Conservation (phyloP, 92 coral and sea anemone genomes). For the Phenganax marumi region DNA sequence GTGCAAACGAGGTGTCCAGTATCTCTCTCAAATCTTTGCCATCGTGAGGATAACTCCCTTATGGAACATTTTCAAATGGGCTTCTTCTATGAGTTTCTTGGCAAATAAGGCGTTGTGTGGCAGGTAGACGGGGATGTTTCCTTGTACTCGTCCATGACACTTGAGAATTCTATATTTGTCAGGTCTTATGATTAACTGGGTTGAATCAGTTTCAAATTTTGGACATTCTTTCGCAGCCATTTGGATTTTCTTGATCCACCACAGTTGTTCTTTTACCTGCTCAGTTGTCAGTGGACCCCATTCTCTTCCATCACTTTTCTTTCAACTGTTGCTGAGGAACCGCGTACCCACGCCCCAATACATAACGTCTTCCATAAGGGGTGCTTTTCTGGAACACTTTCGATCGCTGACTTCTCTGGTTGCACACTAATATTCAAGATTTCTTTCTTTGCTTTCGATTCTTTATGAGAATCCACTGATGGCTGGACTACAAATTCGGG, state of each 20-base stretch:
- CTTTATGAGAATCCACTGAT: not conserved
- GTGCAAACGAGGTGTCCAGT: not conserved
- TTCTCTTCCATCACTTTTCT: not conserved
- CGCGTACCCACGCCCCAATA: slow-evolving; percentile 4
- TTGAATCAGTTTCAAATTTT: not conserved
- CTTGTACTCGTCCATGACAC: not conserved
- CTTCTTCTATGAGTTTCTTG: not conserved
- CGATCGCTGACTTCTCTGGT: not conserved
- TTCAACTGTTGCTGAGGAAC: not conserved
- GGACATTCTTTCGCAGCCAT: not conserved
- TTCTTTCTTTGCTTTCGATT: slow-evolving; percentile 16
- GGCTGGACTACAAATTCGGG: not conserved
- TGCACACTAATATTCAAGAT: not conserved
- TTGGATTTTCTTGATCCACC: not conserved
- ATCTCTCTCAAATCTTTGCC: not conserved
- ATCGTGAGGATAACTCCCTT: slow-evolving; percentile 9
- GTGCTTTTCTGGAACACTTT: not conserved
- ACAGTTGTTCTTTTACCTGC: not conserved
- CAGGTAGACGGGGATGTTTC: not conserved
- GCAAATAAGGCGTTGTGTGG: not conserved
- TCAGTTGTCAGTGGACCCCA: not conserved
- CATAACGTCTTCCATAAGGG: not conserved
- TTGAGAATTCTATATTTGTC: not conserved
- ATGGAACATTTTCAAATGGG: not conserved
- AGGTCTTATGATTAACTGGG: not conserved